Evolutionary conservation across 2,888 invertebrate species (phyloP), one percentile per base, ranked within the genome.

Genomic region (Yponomeuta plumbellus): DNA sequence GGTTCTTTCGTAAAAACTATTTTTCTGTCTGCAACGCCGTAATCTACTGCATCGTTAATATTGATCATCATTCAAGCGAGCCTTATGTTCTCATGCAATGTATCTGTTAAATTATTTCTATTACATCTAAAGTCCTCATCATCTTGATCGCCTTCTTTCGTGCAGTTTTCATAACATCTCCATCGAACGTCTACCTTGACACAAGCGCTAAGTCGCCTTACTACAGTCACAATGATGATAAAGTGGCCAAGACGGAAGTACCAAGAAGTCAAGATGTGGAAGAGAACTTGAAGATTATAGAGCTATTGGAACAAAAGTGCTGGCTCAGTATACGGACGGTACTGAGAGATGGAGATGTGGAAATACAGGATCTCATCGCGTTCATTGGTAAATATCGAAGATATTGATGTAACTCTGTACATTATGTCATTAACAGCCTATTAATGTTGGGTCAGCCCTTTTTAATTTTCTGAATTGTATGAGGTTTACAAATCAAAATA

Each of bases 141-240:
- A 80, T 76, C 81, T 83, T 77, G 80, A 78, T 64, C 68, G 66
- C 71, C 71, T 71, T 74, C 69, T 75, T 77, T 68, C 84, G 44
- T 84, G 23, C 84, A 84, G 93, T 94, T 69, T 92, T 84, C 72
- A 87, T 94, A 73, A 88, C 93, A 21, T 93, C 93, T 26, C 86
- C 93, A 61, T 92, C 93, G 67, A 90, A 80, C 73, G 89, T 93
- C 66, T 93, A 92, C 77, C 81, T 93, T 73, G 80, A 80, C 61
- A 91, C 92, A 66, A 86, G 82, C 69, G 78, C 76, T 66, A 86
- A 88, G 75, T 85, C 83, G 57, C 76, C 85, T 61, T 82, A 86
- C 83, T 92, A 89, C 77, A 89, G 91, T 75, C 79, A 79, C 68
- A 92, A 92, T 71, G 92, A 92, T 72, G 89, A 86, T 61, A 79